Percentiles rank a stretch among this genome's conserved stretches.
These are phyloP conservation scores for Melanostoma scalare DNA, from an alignment of 2,888 invertebrate genomes.

Conservation along the genomic window DNA sequence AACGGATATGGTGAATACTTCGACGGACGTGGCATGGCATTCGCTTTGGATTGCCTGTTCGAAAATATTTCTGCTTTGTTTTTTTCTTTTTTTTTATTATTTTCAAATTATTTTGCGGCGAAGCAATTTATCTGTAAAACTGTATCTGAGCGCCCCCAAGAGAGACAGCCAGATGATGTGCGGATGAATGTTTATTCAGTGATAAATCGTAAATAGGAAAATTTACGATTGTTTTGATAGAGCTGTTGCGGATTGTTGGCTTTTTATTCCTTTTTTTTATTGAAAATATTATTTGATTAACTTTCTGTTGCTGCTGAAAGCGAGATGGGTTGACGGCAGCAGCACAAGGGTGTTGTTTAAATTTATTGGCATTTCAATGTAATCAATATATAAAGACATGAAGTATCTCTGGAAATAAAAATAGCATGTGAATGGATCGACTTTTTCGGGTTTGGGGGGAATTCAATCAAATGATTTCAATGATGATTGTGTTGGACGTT, in stretches of 20 bases:
- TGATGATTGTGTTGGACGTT: neutral
- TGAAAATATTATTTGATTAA: constrained; percentile 67
- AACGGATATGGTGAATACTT: constrained; percentile 41
- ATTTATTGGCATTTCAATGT: constrained; percentile 64
- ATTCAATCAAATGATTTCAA: neutral
- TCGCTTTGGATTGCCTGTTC: constrained; percentile 45
- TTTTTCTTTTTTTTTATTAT: constrained; percentile 24
- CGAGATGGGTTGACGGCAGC: constrained; percentile 5
- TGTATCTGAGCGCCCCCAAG: constrained; percentile 25
- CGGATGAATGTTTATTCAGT: constrained; percentile 65
- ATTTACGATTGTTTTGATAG: constrained; percentile 72
- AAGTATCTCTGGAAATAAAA: constrained; percentile 11
- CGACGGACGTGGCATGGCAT: constrained; percentile 63
- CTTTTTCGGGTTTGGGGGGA: constrained; percentile 3
- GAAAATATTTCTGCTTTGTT: constrained; percentile 1
- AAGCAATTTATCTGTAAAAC: constrained; percentile 65
- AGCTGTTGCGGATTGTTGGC: constrained; percentile 68
- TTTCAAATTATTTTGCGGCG: constrained; percentile 65
- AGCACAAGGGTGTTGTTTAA: constrained; percentile 14
- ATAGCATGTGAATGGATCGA: constrained; percentile 16
- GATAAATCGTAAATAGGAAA: constrained; percentile 70
- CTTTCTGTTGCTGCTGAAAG: constrained; percentile 38
- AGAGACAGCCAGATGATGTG: constrained; percentile 24
- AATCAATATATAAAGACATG: constrained; percentile 46
- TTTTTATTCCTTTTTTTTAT: constrained; percentile 31